Conservation (phyloP, 2,888 invertebrate species). For the Erpobdella octoculata region DNA sequence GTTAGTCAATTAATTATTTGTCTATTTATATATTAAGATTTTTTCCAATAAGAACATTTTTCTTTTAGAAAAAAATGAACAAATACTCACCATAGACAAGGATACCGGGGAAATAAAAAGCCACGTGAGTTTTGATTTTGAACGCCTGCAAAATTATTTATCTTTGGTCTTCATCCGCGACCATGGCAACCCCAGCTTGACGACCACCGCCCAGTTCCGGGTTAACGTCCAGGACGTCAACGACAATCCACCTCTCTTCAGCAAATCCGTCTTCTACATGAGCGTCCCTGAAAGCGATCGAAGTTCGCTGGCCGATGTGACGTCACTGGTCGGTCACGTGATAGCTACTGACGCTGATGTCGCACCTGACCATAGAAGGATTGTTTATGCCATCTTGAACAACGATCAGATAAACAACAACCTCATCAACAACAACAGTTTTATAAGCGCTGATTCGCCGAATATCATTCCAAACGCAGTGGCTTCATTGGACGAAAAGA, state of each 20-base stretch:
- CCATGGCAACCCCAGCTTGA: conserved; percentile 70
- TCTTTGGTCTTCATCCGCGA: conserved; percentile 54
- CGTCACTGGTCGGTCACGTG: conserved; percentile 22
- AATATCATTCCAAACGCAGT: too few species aligned
- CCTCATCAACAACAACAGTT: too few species aligned
- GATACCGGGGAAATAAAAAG: conserved; percentile 2
- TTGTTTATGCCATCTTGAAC: conserved; percentile 10
- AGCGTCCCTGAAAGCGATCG: conserved; percentile 9
- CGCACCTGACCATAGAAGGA: not conserved
- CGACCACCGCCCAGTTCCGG: conserved; percentile 76
- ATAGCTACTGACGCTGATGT: conserved; percentile 14
- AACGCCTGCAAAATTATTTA: not conserved
- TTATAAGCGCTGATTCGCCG: too few species aligned
- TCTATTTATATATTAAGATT: too few species aligned
- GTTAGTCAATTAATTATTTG: too few species aligned
- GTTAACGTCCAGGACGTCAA: conserved; percentile 78
- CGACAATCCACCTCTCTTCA: conserved; percentile 70
- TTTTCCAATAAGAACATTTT: too few species aligned
- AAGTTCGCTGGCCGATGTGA: not conserved
- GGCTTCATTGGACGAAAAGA: too few species aligned
- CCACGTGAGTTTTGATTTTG: conserved; percentile 7
- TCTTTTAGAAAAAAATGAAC: not conserved
- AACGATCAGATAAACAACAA: not conserved
- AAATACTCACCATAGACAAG: not conserved
- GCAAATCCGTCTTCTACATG: conserved; percentile 24